Conservation (phyloP, 2,113 vertebrate species). For the Peromyscus californicus region DNA sequence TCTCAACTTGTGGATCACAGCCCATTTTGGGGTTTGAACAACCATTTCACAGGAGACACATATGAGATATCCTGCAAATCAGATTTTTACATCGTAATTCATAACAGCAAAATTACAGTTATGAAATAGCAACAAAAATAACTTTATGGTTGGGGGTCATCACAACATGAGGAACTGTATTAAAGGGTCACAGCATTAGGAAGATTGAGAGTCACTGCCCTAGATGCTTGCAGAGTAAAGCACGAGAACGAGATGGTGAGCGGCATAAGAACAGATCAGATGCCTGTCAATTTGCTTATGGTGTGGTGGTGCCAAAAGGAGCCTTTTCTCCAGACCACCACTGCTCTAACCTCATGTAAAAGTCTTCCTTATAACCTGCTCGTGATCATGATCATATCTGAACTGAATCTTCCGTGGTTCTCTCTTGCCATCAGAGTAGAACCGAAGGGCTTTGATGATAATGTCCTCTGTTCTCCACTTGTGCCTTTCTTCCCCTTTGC, state of each 20-base stretch:
- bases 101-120: no score
- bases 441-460: not conserved
- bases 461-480: not conserved
- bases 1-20: no score
- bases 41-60: no score
- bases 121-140: no score
- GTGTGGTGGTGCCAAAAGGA: not conserved
- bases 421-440: not conserved
- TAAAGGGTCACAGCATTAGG: no score
- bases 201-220: not conserved
- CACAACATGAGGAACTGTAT: no score
- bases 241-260: not conserved
- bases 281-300: not conserved
- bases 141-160: no score
- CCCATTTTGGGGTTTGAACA: no score
- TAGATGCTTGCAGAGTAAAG: not conserved
- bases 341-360: not conserved
- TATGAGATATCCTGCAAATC: no score
- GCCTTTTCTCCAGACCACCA: not conserved
- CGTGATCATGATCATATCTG: not conserved
- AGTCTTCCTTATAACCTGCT: not conserved
- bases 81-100: no score
- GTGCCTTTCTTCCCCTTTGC: not conserved
- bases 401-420: not conserved
- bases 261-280: not conserved